A percentile compares a stretch with the other conserved stretches of the same genome.
phyloP scores from a whole-genome alignment of 1,140 invertebrate species.

The Gryllus bimaculatus region DNA sequence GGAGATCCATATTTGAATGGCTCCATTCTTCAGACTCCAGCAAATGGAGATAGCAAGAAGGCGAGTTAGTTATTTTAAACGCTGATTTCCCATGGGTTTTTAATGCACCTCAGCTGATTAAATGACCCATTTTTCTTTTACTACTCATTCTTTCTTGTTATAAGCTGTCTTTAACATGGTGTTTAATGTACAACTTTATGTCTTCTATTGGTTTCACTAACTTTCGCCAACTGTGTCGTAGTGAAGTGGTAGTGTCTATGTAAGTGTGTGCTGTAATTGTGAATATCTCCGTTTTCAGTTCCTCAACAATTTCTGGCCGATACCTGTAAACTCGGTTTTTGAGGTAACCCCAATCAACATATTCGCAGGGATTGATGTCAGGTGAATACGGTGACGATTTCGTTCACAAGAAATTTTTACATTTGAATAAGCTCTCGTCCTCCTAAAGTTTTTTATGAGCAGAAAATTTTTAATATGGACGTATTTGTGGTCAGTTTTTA shows the following conservation, averaged over 20 bases:
- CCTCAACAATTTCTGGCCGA: constrained; percentile 3
- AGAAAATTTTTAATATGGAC: too few relatives aligned
- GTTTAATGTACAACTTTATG: neutral
- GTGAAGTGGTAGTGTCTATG: constrained; percentile 1
- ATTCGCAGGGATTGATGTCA: neutral
- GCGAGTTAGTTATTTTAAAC: neutral
- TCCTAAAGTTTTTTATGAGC: too few relatives aligned
- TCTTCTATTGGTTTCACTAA: neutral
- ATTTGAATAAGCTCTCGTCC: too few relatives aligned
- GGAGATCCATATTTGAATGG: neutral
- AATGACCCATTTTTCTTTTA: neutral
- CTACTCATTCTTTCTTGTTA: neutral
- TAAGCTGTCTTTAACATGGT: neutral
- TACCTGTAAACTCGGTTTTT: constrained; percentile 4
- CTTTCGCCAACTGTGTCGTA: neutral
- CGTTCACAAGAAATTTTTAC: too few relatives aligned
- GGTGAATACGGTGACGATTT: neutral
- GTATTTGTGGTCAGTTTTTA: too few relatives aligned
- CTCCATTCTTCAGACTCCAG: neutral
- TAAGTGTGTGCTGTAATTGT: neutral
- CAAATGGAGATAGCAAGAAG: neutral
- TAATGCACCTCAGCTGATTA: neutral
- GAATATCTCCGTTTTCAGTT: constrained; percentile 4
- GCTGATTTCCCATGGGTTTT: neutral
- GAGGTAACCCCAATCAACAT: neutral